Evolutionary conservation across 2,888 invertebrate genomes (phyloP).

Genomic region (Siphlonurus alternatus): DNA sequence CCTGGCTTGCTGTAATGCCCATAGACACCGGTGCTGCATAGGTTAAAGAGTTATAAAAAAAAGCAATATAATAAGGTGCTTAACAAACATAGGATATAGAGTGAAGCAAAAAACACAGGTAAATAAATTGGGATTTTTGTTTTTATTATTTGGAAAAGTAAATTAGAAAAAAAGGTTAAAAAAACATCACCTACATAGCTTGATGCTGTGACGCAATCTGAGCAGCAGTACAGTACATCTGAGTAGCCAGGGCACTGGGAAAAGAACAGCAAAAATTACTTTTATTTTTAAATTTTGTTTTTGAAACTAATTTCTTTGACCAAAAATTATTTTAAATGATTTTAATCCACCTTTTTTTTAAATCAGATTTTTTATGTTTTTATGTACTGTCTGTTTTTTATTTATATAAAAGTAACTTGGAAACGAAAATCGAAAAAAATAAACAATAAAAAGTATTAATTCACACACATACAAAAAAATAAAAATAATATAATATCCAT

Average conservation of each 20-base stretch:
- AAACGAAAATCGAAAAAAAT: not conserved
- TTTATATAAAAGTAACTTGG: not conserved
- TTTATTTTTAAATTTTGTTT: not conserved
- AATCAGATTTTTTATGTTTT: not conserved
- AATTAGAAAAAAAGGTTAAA: constrained; percentile 8
- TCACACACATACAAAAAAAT: not conserved
- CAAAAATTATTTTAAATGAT: not conserved
- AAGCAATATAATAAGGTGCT: constrained; percentile 2
- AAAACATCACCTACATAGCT: constrained; percentile 63
- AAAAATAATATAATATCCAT: not conserved
- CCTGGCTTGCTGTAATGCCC: constrained; percentile 45
- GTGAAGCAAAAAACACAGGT: not conserved
- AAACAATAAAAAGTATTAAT: constrained; percentile 1
- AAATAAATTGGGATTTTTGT: not conserved
- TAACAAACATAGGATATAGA: constrained; percentile 2
- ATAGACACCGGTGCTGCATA: not conserved
- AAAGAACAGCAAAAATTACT: constrained; percentile 28
- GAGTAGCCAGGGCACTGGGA: constrained; percentile 92
- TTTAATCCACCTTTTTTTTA: not conserved
- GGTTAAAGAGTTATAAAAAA: not conserved
- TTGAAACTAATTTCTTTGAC: not conserved
- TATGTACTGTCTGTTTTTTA: not conserved
- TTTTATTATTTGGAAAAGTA: not conserved
- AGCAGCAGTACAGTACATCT: constrained; percentile 75
- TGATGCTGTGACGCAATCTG: constrained; percentile 85